Base-by-base conservation (phyloP, 2,888 invertebrate genomes). In the Melangyna quadrimaculata region DNA sequence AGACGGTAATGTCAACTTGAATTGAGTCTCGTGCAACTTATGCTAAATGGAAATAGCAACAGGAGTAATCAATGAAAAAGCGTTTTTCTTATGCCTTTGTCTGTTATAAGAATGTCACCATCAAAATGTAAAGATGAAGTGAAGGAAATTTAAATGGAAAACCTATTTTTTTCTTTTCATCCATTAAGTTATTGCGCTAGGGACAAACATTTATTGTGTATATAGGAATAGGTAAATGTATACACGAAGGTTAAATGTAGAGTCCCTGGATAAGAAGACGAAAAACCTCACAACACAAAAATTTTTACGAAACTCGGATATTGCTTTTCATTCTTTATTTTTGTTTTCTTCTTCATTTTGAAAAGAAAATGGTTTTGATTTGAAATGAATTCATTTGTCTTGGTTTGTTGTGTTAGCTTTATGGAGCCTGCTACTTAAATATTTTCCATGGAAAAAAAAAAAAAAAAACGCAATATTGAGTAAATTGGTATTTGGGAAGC, bases 161-260 rank as follows among this genome's bases (percentile, higher is more conserved):
- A 67, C 75, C 80, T 71, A 80, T 80, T 75, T 84, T 29, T 48
- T 80, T 80, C 72, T 84, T 29, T 48, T 80, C 29, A 32, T 19
- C 45, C 79, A 84, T 80, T 84, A 84, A 71, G 75, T 61, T 71
- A 84, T 75, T 67, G 74, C 71, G 71, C 67, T 75, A n/a, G 35
- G 73, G 65, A 59, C 24, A 53, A 40, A 65, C 29, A 45, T 65
- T 63, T 51, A 53, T 63, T 65, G 70, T 22, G 8, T 24, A 22
- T 14, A 12, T 3, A n/a, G n/a, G n/a, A n/a, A 1, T 59, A 59
- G 35, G 14, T 14, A 32, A 19, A 32, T 19, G 19, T 65, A n/a
- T 29, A 65, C 7, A 19, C 14, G 45, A 45, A 65, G 65, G 45
- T 65, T 65, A 65, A 65, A 55, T 37, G 32, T 37, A 14, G 43